phyloP scores from a whole-genome alignment of 2,888 invertebrate species.

The Diarsia brunnea region DNA sequence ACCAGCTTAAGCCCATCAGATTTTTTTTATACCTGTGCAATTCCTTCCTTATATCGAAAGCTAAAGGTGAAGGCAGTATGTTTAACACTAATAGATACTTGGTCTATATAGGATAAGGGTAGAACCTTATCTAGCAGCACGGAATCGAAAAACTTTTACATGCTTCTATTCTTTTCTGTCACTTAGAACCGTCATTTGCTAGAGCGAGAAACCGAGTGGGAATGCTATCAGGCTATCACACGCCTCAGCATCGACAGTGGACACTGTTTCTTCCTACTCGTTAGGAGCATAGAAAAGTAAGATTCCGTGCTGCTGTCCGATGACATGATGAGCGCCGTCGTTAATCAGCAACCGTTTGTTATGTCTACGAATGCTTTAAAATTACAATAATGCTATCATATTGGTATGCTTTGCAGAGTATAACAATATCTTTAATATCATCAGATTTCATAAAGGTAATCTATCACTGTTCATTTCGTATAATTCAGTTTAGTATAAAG shows the following conservation, averaged over 20 bases:
- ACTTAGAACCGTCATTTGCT: background rate
- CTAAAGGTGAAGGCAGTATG: background rate
- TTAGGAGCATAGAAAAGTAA: too few species aligned
- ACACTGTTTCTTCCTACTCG: too few species aligned
- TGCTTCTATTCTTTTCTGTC: background rate
- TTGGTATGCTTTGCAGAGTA: constrained; percentile 57
- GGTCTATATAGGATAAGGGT: background rate
- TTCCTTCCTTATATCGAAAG: background rate
- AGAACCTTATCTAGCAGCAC: background rate
- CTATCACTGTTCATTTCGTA: constrained; percentile 62
- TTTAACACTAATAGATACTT: background rate
- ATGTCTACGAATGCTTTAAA: constrained; percentile 27
- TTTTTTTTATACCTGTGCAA: background rate
- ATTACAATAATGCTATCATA: constrained; percentile 42
- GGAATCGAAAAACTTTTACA: background rate
- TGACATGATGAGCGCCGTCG: too few species aligned
- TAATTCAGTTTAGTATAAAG: constrained; percentile 39
- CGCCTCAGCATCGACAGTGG: too few species aligned
- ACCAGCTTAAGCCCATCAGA: background rate
- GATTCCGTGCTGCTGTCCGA: too few species aligned
- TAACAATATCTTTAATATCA: constrained; percentile 48
- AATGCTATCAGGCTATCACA: background rate
- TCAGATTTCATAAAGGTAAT: constrained; percentile 33
- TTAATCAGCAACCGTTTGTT: constrained; percentile 11
- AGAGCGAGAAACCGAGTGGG: background rate